Percentiles rank a stretch among this genome's conserved stretches.
Conservation (phyloP, 2,797 vertebrate genomes). For the Smutsia gigantea region DNA sequence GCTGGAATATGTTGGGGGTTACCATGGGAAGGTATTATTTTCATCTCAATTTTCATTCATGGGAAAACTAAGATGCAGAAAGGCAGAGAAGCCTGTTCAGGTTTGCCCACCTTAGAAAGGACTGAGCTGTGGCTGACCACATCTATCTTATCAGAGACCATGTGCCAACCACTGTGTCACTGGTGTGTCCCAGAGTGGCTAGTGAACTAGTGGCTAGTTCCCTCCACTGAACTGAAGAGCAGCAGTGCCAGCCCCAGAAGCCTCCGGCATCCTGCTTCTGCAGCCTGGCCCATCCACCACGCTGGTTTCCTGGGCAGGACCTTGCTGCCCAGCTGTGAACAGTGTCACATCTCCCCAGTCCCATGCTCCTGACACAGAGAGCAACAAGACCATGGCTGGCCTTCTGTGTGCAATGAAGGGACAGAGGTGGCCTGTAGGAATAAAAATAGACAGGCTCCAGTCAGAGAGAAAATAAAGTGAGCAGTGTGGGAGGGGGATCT, state of each 20-base stretch:
- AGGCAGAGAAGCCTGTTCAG: background rate
- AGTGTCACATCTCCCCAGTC: background rate
- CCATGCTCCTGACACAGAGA: background rate
- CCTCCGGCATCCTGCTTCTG: background rate
- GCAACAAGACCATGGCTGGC: background rate
- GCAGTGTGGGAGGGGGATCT: slow-evolving; percentile 60
- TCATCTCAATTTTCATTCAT: background rate
- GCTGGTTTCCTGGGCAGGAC: background rate
- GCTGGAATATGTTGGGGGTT: background rate
- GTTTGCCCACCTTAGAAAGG: background rate
- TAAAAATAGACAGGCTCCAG: slow-evolving; percentile 63
- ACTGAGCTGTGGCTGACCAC: background rate
- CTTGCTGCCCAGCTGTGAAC: background rate
- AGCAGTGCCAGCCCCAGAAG: background rate
- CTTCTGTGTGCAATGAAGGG: slow-evolving; percentile 42
- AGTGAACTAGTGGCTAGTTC: too few species aligned
- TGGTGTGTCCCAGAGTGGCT: background rate
- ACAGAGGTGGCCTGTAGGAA: slow-evolving; percentile 35
- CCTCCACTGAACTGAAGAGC: background rate
- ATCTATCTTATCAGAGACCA: background rate
- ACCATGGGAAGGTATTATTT: background rate
- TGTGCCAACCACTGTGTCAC: background rate
- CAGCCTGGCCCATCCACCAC: background rate
- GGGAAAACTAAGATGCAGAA: background rate
- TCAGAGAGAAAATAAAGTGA: slow-evolving; percentile 64